These are phyloP conservation scores for Apis cerana DNA, from an alignment of 1,140 invertebrate species.

Conservation along the genomic window DNA sequence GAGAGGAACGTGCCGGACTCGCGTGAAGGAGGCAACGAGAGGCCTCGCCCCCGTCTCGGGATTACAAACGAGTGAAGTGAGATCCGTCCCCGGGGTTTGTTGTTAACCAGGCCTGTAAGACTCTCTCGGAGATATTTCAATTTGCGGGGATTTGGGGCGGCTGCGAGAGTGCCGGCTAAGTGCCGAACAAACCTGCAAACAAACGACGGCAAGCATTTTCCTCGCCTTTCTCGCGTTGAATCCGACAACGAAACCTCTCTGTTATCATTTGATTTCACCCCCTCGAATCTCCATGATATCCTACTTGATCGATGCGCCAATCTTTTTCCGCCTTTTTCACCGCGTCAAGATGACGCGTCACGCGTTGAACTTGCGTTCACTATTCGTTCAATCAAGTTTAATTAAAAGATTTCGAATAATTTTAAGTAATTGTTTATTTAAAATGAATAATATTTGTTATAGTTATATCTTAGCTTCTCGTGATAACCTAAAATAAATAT, in stretches of 20 bases:
- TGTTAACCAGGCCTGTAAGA: constrained; percentile 72
- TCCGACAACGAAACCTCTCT: constrained; percentile 31
- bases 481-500: no score
- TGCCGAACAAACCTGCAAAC: constrained; percentile 72
- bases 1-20: constrained; percentile 58
- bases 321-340: not conserved
- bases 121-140: constrained; percentile 73
- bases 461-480: no score
- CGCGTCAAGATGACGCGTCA: not conserved
- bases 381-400: not conserved
- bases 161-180: constrained; percentile 63
- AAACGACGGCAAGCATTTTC: constrained; percentile 61
- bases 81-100: constrained; percentile 71
- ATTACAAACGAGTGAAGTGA: constrained; percentile 70
- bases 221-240: constrained; percentile 35
- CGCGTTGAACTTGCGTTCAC: not conserved
- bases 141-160: constrained; percentile 69
- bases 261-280: constrained; percentile 58
- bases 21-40: constrained; percentile 55
- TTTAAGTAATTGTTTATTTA: no score
- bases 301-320: not conserved
- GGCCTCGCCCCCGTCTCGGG: constrained; percentile 57
- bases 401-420: not conserved
- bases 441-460: no score
- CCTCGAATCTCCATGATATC: not conserved